Percentiles rank a stretch among this genome's conserved stretches.
Conservation (phyloP, 30 jellyfish, hydroid and myxozoan genomes). For the Pseudorhiza aurosa region DNA sequence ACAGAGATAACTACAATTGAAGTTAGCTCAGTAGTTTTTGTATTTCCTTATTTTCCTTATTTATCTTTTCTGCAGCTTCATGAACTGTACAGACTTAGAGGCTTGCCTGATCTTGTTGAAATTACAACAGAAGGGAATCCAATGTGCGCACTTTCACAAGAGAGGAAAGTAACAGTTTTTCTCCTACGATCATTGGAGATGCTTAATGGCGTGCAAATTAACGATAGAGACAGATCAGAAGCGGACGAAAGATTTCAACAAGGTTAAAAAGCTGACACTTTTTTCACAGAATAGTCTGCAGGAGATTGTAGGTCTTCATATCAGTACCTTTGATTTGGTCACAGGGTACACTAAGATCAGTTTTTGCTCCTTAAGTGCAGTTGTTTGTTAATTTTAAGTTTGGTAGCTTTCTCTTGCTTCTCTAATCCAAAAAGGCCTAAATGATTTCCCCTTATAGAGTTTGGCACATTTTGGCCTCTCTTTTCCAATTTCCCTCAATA, state of each 20-base stretch:
- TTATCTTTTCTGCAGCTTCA: conserved; percentile 55
- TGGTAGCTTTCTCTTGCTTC: no score
- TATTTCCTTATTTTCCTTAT: no score
- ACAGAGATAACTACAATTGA: no score
- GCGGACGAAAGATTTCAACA: conserved; percentile 72
- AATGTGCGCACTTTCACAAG: conserved; percentile 47
- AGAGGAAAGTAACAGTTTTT: conserved; percentile 16
- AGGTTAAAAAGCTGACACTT: conserved; percentile 35
- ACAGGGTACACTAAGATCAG: no score
- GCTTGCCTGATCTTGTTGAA: conserved; percentile 52
- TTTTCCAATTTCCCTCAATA: no score
- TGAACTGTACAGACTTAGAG: conserved; percentile 53
- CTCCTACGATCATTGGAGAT: conserved; percentile 56
- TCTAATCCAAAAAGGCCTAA: no score
- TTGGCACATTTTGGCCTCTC: no score
- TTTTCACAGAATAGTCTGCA: background rate
- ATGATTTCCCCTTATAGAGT: no score
- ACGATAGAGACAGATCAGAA: conserved; percentile 41
- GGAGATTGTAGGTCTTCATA: background rate
- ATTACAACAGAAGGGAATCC: conserved; percentile 67
- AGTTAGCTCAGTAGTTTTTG: no score
- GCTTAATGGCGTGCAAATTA: conserved; percentile 43
- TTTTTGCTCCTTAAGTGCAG: no score
- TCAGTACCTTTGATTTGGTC: background rate
- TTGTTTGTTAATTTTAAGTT: no score